Conservation (phyloP, 2,888 invertebrate species). For the Nysson spinosus region DNA sequence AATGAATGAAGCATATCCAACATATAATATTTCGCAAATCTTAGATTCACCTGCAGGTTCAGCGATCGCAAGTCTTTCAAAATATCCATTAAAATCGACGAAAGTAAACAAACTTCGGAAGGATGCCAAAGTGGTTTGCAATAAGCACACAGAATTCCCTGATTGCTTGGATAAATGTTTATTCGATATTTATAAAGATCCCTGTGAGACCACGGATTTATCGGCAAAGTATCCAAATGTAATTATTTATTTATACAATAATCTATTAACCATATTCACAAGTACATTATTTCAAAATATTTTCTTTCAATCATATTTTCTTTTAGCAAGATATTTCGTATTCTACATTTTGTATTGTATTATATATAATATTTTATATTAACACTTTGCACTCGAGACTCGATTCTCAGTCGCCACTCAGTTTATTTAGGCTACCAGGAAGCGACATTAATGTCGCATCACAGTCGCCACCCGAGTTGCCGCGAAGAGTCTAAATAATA, state of each 20-base stretch:
- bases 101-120: slow-evolving; percentile 45
- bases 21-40: slow-evolving; percentile 55
- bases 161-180: slow-evolving; percentile 63
- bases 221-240: slow-evolving; percentile 63
- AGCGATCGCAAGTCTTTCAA: slow-evolving; percentile 52
- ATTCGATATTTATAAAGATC: slow-evolving; percentile 67
- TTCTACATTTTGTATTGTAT: too few species aligned
- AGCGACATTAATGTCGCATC: too few species aligned
- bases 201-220: slow-evolving; percentile 70
- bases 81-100: slow-evolving; percentile 1
- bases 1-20: slow-evolving; percentile 49
- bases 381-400: too few species aligned
- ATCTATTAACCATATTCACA: too few species aligned
- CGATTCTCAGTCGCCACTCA: too few species aligned
- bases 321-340: too few species aligned
- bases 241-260: too few species aligned
- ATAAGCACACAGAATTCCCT: slow-evolving; percentile 18
- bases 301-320: too few species aligned
- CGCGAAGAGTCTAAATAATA: background rate
- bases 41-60: slow-evolving; percentile 54
- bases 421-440: too few species aligned
- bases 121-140: slow-evolving; percentile 56
- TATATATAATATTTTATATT: too few species aligned
- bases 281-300: too few species aligned
- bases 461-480: too few species aligned